Percentiles rank a stretch among this genome's conserved stretches.
Evolutionary conservation across 2,113 vertebrate genomes (phyloP).

Genomic region (Lipophrys pholis): DNA sequence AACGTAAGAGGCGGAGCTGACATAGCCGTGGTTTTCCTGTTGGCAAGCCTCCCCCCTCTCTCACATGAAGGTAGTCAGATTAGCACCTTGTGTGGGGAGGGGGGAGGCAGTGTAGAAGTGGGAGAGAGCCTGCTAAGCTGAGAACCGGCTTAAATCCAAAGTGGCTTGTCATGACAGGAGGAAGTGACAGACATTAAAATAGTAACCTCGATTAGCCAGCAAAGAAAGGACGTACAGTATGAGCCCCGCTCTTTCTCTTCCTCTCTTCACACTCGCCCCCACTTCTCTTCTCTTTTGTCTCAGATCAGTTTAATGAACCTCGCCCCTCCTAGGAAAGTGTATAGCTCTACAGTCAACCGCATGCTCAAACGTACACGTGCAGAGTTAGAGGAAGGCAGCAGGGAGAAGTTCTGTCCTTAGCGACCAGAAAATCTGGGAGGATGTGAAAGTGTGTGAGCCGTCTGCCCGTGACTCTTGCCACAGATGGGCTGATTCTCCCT

Average conservation of each 20-base stretch:
- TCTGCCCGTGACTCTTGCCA: constrained; percentile 67
- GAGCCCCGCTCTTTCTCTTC: constrained; percentile 1
- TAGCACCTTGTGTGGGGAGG: constrained; percentile 61
- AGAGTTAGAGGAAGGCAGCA: constrained; percentile 50
- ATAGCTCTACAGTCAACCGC: constrained; percentile 8
- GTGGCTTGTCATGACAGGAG: constrained; percentile 82
- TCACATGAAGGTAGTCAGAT: constrained; percentile 69
- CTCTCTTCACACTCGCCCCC: not conserved
- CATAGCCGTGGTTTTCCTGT: constrained; percentile 50
- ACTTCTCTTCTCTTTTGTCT: not conserved
- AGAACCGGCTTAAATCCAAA: constrained; percentile 81
- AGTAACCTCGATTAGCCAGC: constrained; percentile 76
- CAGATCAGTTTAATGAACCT: not conserved
- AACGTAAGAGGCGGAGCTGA: constrained; percentile 12
- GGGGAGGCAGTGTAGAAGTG: constrained; percentile 58
- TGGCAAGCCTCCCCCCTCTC: constrained; percentile 26
- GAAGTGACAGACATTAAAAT: constrained; percentile 83
- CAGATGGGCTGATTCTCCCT: constrained; percentile 75
- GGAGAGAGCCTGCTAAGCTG: constrained; percentile 73
- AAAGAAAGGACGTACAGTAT: constrained; percentile 33
- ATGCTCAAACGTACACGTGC: constrained; percentile 13
- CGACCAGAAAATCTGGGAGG: constrained; percentile 53
- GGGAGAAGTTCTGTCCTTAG: constrained; percentile 41
- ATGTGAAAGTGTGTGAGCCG: constrained; percentile 75
- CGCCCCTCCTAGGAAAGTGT: not conserved